phyloP scores from a whole-genome alignment of 2,797 vertebrate genomes.

The Hoplostethus atlanticus region DNA sequence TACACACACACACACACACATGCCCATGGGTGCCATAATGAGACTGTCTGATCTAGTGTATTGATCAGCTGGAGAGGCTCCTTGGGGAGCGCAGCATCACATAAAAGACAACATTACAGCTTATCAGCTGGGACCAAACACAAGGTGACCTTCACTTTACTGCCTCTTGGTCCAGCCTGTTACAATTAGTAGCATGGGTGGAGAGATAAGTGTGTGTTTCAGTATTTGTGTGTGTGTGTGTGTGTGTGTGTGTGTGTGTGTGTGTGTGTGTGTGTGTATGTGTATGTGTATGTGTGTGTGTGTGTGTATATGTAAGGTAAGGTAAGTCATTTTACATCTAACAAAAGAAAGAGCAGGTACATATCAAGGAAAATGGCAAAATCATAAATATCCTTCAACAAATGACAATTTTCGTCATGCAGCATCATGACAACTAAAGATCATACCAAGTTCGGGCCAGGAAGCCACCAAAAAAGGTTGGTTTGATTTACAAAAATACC shows the following conservation, averaged over 20 bases:
- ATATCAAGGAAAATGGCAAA: no score
- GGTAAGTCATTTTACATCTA: background rate
- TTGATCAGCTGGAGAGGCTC: slow-evolving; percentile 78
- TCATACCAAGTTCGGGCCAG: no score
- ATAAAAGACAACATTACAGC: slow-evolving; percentile 80
- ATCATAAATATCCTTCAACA: no score
- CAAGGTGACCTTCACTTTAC: slow-evolving; percentile 80
- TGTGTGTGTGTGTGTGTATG: slow-evolving; percentile 31
- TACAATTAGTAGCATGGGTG: slow-evolving; percentile 66
- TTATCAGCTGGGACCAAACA: slow-evolving; percentile 76
- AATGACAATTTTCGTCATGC: no score
- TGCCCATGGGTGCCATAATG: slow-evolving; percentile 62
- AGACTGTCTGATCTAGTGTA: slow-evolving; percentile 77
- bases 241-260: slow-evolving; percentile 16
- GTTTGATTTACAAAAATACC: background rate
- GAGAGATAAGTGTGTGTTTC: slow-evolving; percentile 54
- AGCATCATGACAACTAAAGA: no score
- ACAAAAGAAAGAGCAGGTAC: background rate
- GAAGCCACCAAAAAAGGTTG: no score
- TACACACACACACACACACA: slow-evolving; percentile 33
- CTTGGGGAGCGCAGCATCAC: slow-evolving; percentile 72
- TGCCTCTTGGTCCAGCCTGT: slow-evolving; percentile 57
- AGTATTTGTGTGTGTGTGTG: slow-evolving; percentile 30
- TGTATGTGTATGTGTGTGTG: slow-evolving; percentile 36
- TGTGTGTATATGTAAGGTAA: background rate